Percentiles rank a stretch among this genome's conserved stretches.
Evolutionary conservation across 1,140 invertebrate species (phyloP).

Genomic region (Cydia strobilella): DNA sequence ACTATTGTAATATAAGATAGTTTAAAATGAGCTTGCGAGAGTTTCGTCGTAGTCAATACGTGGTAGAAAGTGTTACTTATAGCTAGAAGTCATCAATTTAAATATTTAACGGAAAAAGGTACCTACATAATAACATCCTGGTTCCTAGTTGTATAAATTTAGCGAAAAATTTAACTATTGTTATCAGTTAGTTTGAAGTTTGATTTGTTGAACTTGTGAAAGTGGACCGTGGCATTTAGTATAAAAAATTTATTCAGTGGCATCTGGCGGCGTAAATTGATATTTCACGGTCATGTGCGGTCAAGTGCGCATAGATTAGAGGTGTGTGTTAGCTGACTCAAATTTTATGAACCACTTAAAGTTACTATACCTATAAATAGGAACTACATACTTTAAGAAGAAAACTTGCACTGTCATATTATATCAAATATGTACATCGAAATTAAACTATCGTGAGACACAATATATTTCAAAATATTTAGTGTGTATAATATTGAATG

Average conservation of each 20-base stretch:
- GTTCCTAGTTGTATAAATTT: no score
- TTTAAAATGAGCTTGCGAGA: background rate
- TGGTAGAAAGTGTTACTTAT: background rate
- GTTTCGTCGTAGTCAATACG: background rate
- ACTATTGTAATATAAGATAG: background rate
- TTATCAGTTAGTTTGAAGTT: no score
- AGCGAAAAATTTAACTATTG: no score
- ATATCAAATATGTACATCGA: no score
- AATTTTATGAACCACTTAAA: no score
- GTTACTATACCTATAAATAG: no score
- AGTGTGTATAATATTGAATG: no score
- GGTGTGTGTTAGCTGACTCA: background rate
- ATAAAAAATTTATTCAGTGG: background rate
- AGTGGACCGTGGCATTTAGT: background rate
- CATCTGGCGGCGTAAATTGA: slow-evolving; percentile 6
- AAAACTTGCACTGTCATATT: no score
- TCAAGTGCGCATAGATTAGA: background rate
- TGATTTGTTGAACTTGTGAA: background rate
- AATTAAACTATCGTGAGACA: no score
- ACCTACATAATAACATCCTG: no score
- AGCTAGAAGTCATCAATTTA: background rate
- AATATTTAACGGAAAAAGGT: background rate
- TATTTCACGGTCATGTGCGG: slow-evolving; percentile 1
- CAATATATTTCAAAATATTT: no score
- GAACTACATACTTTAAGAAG: no score